These are phyloP conservation scores for Pteruthius melanotis DNA, from an alignment of 2,113 vertebrate species.

Conservation along the genomic window DNA sequence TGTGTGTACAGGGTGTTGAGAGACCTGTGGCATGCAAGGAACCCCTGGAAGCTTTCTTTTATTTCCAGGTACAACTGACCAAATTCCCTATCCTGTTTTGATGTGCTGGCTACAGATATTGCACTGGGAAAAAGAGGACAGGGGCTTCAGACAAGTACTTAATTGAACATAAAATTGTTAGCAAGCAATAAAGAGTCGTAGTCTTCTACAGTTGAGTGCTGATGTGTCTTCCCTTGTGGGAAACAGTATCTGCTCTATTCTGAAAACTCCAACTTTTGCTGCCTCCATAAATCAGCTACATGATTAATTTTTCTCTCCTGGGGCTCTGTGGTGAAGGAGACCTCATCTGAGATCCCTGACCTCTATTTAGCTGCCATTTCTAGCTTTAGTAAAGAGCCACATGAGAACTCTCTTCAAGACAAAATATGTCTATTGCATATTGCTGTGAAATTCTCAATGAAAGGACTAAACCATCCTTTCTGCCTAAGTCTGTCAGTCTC, in stretches of 20 bases:
- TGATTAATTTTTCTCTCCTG: not conserved
- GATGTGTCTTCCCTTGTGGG: not conserved
- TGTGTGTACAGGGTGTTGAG: not conserved
- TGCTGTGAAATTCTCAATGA: not conserved
- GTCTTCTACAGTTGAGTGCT: not conserved
- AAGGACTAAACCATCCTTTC: not conserved
- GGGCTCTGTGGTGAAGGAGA: not conserved
- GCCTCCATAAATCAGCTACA: not conserved
- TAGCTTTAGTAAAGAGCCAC: not conserved
- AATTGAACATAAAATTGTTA: not conserved
- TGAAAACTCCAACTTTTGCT: not conserved
- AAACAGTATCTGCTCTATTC: not conserved
- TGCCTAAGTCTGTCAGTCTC: not conserved
- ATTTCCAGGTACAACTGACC: not conserved
- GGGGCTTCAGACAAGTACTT: not conserved
- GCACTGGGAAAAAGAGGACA: not conserved
- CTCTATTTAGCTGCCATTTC: not conserved
- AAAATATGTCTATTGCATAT: not conserved
- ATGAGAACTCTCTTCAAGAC: not conserved
- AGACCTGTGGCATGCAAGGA: not conserved
- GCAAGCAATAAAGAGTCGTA: not conserved
- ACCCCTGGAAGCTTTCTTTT: not conserved
- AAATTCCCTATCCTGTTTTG: not conserved
- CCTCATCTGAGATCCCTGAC: not conserved
- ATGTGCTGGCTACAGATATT: not conserved